Percentiles rank a stretch among this genome's conserved stretches.
Evolutionary conservation across 2,888 invertebrate genomes (phyloP).

Genomic region (Himalopsyche kuldschensis): DNA sequence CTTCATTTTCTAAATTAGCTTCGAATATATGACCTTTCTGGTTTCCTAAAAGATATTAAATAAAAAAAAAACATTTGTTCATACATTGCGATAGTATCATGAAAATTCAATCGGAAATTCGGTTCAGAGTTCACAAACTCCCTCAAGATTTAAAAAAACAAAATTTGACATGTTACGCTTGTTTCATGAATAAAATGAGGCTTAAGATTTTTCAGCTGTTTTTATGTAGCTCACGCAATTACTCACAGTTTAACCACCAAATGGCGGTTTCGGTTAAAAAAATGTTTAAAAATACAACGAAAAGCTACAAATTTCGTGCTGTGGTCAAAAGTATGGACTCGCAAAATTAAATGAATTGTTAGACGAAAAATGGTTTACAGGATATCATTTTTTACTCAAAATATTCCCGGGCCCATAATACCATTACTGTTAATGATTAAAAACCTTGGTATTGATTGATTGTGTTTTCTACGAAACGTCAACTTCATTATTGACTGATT

Average conservation of each 20-base stretch:
- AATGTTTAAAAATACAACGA: constrained; percentile 8
- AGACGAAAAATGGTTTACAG: neutral
- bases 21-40: no score
- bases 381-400: neutral
- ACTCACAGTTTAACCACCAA: constrained; percentile 3
- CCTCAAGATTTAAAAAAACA: no score
- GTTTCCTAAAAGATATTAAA: no score
- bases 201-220: no score
- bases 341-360: constrained; percentile 17
- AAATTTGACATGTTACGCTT: no score
- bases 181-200: neutral
- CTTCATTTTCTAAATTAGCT: no score
- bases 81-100: no score
- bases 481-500: neutral
- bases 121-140: no score
- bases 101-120: no score
- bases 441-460: neutral
- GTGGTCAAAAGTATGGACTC: constrained; percentile 16
- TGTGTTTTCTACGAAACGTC: neutral
- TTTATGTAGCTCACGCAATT: constrained; percentile 18
- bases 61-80: no score
- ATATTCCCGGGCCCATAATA: neutral
- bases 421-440: neutral
- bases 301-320: constrained; percentile 7
- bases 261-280: neutral